phyloP scores from a whole-genome alignment of 2,888 invertebrate species.

The Diachrysia chrysitis region DNA sequence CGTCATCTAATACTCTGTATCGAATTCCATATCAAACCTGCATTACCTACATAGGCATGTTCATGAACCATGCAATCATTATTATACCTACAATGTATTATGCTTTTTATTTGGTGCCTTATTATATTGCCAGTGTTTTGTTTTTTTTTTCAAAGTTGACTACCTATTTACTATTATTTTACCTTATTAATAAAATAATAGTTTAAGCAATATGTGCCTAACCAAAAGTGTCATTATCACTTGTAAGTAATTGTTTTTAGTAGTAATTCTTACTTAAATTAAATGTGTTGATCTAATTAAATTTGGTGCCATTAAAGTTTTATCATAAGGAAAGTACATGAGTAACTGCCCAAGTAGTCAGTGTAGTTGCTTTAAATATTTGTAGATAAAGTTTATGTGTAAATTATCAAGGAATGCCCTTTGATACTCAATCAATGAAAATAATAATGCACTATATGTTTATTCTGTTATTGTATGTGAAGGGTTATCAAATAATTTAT shows the following conservation, averaged over 20 bases:
- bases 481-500: conserved; percentile 47
- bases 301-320: too few relatives aligned
- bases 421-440: conserved; percentile 24
- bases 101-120: conserved; percentile 2
- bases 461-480: conserved; percentile 39
- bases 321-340: too few relatives aligned
- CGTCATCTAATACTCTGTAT: conserved; percentile 31
- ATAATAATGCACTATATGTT: conserved; percentile 20
- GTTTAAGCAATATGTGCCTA: too few relatives aligned
- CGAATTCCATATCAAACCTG: conserved; percentile 28
- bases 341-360: neutral
- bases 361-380: neutral
- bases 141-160: too few relatives aligned
- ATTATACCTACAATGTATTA: neutral
- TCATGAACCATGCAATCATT: conserved; percentile 19
- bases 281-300: too few relatives aligned
- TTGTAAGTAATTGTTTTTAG: too few relatives aligned
- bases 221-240: too few relatives aligned
- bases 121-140: neutral
- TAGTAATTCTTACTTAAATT: too few relatives aligned
- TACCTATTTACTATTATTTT: too few relatives aligned
- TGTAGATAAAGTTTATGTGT: neutral
- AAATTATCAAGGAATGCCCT: conserved; percentile 1
- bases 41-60: conserved; percentile 15
- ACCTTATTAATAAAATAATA: too few relatives aligned